These are phyloP conservation scores for Cyprinella venusta DNA, from an alignment of 2,797 vertebrate genomes.

Conservation along the genomic window DNA sequence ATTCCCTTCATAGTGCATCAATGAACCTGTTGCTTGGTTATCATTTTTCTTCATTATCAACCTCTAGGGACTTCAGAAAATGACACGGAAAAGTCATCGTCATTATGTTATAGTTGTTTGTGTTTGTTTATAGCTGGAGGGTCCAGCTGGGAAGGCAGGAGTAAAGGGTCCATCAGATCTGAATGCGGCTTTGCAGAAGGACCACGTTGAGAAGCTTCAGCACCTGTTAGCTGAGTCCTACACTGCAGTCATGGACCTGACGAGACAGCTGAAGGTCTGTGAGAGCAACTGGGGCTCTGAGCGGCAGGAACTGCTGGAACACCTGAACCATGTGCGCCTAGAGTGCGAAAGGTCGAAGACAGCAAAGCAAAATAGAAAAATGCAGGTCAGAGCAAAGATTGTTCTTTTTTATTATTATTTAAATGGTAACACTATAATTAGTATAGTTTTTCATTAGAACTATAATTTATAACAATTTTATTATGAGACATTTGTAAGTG, in stretches of 20 bases:
- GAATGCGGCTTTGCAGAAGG: conserved; percentile 66
- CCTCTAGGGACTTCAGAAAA: not conserved
- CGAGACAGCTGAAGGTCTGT: conserved; percentile 81
- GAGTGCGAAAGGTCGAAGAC: conserved; percentile 66
- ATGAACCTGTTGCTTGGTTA: not conserved
- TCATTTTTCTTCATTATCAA: not conserved
- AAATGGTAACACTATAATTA: not conserved
- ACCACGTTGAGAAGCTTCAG: conserved; percentile 80
- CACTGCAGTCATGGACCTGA: conserved; percentile 84
- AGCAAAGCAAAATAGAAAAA: conserved; percentile 27
- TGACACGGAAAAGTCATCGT: not conserved
- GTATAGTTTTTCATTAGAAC: not conserved
- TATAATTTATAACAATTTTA: not conserved
- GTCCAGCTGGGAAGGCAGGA: conserved; percentile 75
- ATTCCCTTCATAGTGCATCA: conserved; percentile 4
- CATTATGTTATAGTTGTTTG: conserved; percentile 7
- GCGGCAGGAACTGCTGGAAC: conserved; percentile 80
- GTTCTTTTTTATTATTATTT: not conserved
- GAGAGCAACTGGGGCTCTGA: conserved; percentile 86
- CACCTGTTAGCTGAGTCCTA: conserved; percentile 86
- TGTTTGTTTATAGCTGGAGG: conserved; percentile 73
- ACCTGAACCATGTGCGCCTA: conserved; percentile 80
- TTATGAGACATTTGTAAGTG: not conserved
- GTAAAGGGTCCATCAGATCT: conserved; percentile 39
- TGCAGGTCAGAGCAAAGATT: conserved; percentile 39